phyloP scores from a whole-genome alignment of 2,888 invertebrate genomes.

The Meiosimyza platycephala region DNA sequence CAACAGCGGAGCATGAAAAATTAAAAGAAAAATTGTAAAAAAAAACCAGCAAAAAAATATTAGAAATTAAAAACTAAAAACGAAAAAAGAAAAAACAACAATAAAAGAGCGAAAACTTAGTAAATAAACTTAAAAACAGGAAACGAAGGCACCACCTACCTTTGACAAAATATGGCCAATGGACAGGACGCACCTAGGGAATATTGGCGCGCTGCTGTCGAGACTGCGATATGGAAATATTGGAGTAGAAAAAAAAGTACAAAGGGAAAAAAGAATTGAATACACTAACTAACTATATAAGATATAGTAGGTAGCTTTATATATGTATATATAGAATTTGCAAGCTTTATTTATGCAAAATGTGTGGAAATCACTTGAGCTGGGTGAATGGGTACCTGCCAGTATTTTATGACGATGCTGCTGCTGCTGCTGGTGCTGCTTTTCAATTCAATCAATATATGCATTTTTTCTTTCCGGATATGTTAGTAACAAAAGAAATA shows the following conservation, averaged over 20 bases:
- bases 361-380: neutral
- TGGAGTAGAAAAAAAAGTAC: neutral
- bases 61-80: constrained; percentile 24
- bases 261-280: neutral
- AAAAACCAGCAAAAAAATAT: constrained; percentile 18
- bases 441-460: constrained; percentile 27
- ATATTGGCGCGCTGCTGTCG: neutral
- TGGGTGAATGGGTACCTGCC: neutral
- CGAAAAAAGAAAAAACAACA: constrained; percentile 16
- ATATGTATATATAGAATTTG: constrained; percentile 1
- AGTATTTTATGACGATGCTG: neutral
- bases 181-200: constrained; percentile 35
- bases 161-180: constrained; percentile 41
- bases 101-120: constrained; percentile 11
- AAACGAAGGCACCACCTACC: constrained; percentile 42
- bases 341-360: constrained; percentile 27
- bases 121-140: constrained; percentile 18
- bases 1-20: constrained; percentile 4
- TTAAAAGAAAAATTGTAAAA: constrained; percentile 20
- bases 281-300: neutral
- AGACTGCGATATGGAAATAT: no score
- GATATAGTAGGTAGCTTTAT: neutral
- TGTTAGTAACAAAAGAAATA: constrained; percentile 12
- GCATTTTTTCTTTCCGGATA: neutral
- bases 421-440: neutral